Base-by-base conservation (phyloP, 2,888 invertebrate genomes). In the Tholera decimalis region DNA sequence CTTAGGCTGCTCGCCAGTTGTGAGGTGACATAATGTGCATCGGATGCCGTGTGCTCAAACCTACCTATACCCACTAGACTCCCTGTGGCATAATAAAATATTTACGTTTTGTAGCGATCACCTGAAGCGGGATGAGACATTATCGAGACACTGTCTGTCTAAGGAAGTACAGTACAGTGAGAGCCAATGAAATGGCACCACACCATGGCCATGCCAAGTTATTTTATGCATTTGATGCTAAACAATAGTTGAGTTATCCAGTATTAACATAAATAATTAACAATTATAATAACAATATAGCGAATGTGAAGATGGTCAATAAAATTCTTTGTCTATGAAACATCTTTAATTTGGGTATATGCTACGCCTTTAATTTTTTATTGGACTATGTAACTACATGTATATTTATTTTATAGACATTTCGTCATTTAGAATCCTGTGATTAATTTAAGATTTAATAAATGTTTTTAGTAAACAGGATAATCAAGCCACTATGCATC, bases 21-120 rank as follows among this genome's bases (percentile, higher is more conserved):
- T n/a, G n/a, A n/a, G n/a, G n/a, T n/a, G n/a, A n/a, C n/a, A n/a
- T n/a, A n/a, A n/a, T n/a, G n/a, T n/a, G n/a, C n/a, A n/a, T n/a
- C n/a, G n/a, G n/a, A n/a, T n/a, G n/a, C n/a, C n/a, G n/a, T n/a
- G n/a, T n/a, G n/a, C n/a, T n/a, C n/a, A n/a, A n/a, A n/a, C n/a
- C n/a, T n/a, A n/a, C n/a, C n/a, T n/a, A n/a, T n/a, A n/a, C n/a
- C n/a, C n/a, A n/a, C n/a, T n/a, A n/a, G 86, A 87, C 89, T 86
- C 86, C 89, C 84, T 86, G 86, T 90, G 90, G 88, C 90, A 90
- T 93, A 91, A 93, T 90, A 81, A 89, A 84, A 82, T 90, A 86
- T 93, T 93, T 92, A 90, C 89, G 86, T 93, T 93, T 94, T 94
- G 91, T 93, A 94, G 94, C 93, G 77, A 83, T 83, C 91, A 80